Evolutionary conservation across 2,797 vertebrate genomes (phyloP).

Genomic region (Psittacula derbiana): DNA sequence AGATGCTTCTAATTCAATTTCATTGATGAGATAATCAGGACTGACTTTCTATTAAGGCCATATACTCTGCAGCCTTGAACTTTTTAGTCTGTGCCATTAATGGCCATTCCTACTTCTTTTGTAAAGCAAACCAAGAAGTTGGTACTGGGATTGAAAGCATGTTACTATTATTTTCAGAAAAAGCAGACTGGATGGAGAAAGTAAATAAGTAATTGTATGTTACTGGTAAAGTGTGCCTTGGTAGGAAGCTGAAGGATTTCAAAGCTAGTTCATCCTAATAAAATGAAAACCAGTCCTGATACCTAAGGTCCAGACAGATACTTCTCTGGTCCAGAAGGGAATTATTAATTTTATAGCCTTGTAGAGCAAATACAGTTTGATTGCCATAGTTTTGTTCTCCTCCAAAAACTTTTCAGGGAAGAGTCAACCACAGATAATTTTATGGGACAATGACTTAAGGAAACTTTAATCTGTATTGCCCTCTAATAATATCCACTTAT

Average conservation of each 20-base stretch:
- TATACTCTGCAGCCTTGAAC: not conserved
- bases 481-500: not conserved
- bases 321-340: not conserved
- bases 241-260: not conserved
- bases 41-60: not conserved
- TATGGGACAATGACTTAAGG: not conserved
- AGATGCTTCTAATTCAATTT: conserved; percentile 46
- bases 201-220: not conserved
- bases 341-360: not conserved
- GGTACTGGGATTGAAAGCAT: not conserved
- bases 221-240: not conserved
- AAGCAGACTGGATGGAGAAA: not conserved
- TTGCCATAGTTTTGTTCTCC: not conserved
- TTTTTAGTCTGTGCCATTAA: not conserved
- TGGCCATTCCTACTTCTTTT: not conserved
- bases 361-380: not conserved
- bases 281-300: not conserved
- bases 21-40: not conserved
- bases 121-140: not conserved
- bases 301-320: not conserved
- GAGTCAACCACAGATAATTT: not conserved
- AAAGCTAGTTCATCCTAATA: not conserved
- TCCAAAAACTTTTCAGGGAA: not conserved
- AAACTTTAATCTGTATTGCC: not conserved
- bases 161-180: not conserved